Conservation (phyloP, 2,113 vertebrate species). For the Eclectus roratus region DNA sequence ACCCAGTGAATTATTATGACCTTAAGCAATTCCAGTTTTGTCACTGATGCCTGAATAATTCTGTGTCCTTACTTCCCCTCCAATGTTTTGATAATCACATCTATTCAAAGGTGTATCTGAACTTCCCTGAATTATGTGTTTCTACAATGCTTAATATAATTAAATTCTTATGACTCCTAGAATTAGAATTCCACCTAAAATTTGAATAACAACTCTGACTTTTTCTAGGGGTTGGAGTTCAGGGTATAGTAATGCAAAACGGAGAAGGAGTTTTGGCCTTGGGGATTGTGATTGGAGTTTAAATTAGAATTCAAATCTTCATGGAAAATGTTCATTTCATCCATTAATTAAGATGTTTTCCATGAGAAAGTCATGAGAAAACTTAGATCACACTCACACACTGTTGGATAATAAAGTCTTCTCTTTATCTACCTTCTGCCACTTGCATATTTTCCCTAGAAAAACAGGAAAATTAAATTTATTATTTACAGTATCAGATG, state of each 20-base stretch:
- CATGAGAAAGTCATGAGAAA: background rate
- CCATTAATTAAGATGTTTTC: background rate
- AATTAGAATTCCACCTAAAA: background rate
- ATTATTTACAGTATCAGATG: background rate
- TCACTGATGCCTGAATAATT: constrained; percentile 13
- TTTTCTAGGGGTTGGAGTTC: background rate
- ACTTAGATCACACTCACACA: background rate
- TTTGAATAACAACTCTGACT: background rate
- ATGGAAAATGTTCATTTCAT: background rate
- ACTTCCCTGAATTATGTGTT: background rate
- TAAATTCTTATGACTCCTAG: background rate
- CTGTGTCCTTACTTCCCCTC: background rate
- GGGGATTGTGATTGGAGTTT: background rate
- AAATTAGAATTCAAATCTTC: background rate
- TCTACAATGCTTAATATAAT: background rate
- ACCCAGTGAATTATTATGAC: constrained; percentile 2
- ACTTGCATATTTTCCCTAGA: background rate
- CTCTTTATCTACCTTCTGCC: background rate
- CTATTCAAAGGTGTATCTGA: background rate
- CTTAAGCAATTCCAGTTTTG: constrained; percentile 4
- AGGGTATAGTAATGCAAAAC: background rate
- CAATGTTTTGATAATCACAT: background rate
- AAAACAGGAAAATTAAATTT: background rate
- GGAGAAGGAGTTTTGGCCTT: background rate
- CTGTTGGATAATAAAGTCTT: background rate